Base-by-base conservation (phyloP, 2,888 invertebrate genomes). In the Acanthosepion pharaonis region DNA sequence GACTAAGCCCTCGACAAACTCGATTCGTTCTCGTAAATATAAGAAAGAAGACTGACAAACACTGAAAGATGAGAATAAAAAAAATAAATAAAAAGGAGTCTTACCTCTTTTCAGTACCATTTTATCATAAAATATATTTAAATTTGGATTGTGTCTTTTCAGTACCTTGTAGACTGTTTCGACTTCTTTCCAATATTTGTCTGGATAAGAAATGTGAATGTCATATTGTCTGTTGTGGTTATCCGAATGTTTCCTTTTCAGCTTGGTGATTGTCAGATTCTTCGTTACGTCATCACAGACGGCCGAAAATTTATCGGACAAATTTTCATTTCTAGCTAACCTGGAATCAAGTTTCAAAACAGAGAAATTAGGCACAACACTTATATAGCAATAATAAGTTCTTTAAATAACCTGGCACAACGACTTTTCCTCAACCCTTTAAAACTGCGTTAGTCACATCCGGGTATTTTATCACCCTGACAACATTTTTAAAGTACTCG, bases 121-220 rank as follows among this genome's bases (percentile, higher is more conserved):
- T 94, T 96, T 96, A 95, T 97, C 97, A 95, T 97, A 97, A 95
- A 97, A 97, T 23, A 97, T 96, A 59, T 96, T 96, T 5, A 96
- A 94, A 33, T 95, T 95, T 23, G 96, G 95, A 94, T 96, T 95
- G 18, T 95, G 94, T 2, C 96, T 94, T 28, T 96, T 94, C n/a
- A 97, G 92, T 28, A 95, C 51, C 94, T 96, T 95, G 20, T 93
- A 93, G 5, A 51, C 93, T n/a, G 53, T 11, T 93, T 93, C 53
- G 25, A 97, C 97, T 94, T 96, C 94, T 15, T 95, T 94, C 9
- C 96, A 95, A 94, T 96, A 96, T 93, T 95, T 96, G 95, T 97
- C 97, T 5, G 96, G 96, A 94, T 97, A 97, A 2, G 97, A 97
- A 20, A 97, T 96, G 95, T 97, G 97, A 23, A 97, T 96, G 95